phyloP scores from a whole-genome alignment of 2,113 vertebrate species.

The Phylloscopus whistleri region DNA sequence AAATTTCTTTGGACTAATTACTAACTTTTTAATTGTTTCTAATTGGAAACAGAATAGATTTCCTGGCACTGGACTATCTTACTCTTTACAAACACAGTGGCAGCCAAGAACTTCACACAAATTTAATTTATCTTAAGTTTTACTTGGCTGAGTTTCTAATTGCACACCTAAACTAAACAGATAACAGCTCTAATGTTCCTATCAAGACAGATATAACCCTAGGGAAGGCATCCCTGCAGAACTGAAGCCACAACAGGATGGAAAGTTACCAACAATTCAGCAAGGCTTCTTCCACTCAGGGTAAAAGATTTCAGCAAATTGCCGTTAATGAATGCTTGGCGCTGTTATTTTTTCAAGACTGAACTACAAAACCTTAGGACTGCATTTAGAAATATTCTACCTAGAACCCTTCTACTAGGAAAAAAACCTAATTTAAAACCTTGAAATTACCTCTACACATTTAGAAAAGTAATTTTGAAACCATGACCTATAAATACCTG shows the following conservation, averaged over 20 bases:
- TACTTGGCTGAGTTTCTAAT: slow-evolving; percentile 53
- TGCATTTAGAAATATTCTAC: not conserved
- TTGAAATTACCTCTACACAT: not conserved
- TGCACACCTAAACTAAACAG: slow-evolving; percentile 48
- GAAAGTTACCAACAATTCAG: not conserved
- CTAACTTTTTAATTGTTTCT: slow-evolving; percentile 36
- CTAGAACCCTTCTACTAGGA: not conserved
- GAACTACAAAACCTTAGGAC: not conserved
- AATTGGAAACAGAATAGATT: slow-evolving; percentile 65
- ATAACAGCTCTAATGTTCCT: slow-evolving; percentile 37
- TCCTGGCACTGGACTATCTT: slow-evolving; percentile 61
- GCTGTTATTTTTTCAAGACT: not conserved
- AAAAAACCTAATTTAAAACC: not conserved
- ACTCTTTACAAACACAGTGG: slow-evolving; percentile 17
- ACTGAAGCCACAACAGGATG: not conserved
- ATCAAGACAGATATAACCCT: slow-evolving; percentile 12
- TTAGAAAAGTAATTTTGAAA: not conserved
- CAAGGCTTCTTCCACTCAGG: not conserved
- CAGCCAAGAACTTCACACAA: slow-evolving; percentile 54
- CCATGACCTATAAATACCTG: not conserved
- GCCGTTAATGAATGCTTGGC: not conserved
- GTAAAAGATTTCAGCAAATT: not conserved
- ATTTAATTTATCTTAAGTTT: slow-evolving; percentile 43
- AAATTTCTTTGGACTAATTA: slow-evolving; percentile 55
- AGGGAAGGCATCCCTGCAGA: not conserved